Base-by-base conservation (phyloP, 2,113 vertebrate genomes). In the Bubo bubo region DNA sequence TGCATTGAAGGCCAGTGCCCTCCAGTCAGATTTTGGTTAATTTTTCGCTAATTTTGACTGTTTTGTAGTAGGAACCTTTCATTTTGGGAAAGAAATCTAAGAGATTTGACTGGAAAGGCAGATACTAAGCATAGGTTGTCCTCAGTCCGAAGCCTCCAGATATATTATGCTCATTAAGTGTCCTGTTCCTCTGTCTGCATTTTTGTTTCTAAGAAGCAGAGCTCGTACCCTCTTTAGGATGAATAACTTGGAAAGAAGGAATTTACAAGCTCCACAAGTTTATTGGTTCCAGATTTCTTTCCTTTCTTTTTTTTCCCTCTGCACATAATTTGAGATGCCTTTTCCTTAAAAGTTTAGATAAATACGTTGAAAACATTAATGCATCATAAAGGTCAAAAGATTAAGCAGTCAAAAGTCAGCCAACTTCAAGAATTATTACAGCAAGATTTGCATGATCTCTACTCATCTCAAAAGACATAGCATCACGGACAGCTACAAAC, bases 261-360 rank as follows among this genome's bases (percentile, higher is more conserved):
- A 96, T 97, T 97, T 97, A 96, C 97, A 97, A 94, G 96, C 96
- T 93, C 86, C 93, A 91, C 86, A 66, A 97, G 93, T 95, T 97
- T 96, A 97, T 97, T 96, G 66, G 73, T 97, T 97, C 97, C 96
- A 97, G 97, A 96, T 96, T 97, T 95, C 88, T 91, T 96, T 90
- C 86, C 68, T 86, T 83, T 67, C 59, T 47, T 59, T 68, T 71
- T n/a, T 53, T 83, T 45, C 32, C 4, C 24, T 75, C 88, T 10
- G 9, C 83, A 82, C 91, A 95, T 84, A 91, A 94, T 96, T 79
- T 68, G 88, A 97, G 86, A 96, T 87, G 94, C 74, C 86, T 93
- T 97, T 81, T 95, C 83, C 88, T 93, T 91, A 82, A 93, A 95
- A 93, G 86, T 94, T 95, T 89, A 94, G 83, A 88, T 95, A 95